Conservation (phyloP, 2,797 vertebrate species). For the Masticophis lateralis region DNA sequence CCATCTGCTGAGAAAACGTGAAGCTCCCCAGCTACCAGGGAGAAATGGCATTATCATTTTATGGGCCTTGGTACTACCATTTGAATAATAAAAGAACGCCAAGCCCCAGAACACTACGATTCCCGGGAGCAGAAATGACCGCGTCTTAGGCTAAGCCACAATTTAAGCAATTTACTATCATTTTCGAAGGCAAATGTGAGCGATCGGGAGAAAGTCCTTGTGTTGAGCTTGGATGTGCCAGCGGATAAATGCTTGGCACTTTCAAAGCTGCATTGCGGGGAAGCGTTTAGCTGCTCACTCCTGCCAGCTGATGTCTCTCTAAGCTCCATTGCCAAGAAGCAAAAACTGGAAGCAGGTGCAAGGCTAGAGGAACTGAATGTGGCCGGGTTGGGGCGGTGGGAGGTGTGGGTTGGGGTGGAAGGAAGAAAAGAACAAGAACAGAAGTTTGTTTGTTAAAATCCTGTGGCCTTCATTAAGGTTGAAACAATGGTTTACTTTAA, state of each 20-base stretch:
- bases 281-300: conserved; percentile 74
- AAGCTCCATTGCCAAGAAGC: conserved; percentile 73
- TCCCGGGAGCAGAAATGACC: conserved; percentile 45
- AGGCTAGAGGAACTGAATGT: conserved; percentile 66
- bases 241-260: conserved; percentile 75
- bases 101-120: conserved; percentile 13
- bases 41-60: conserved; percentile 49
- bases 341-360: conserved; percentile 80
- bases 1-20: conserved; percentile 66
- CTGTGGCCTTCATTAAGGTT: conserved; percentile 69
- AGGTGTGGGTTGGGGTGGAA: background rate
- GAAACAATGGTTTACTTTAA: conserved; percentile 73
- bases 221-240: conserved; percentile 70
- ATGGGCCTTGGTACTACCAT: conserved; percentile 54
- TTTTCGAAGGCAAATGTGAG: conserved; percentile 62
- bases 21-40: conserved; percentile 51
- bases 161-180: conserved; percentile 51
- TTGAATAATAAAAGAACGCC: conserved; percentile 55
- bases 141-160: conserved; percentile 52
- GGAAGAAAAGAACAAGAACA: conserved; percentile 58
- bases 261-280: conserved; percentile 73
- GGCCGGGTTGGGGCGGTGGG: conserved; percentile 3
- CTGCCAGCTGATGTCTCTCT: conserved; percentile 78
- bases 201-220: conserved; percentile 61
- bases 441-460: conserved; percentile 75